A percentile compares a stretch with the other conserved stretches of the same genome.
Evolutionary conservation across 2,797 vertebrate species (phyloP).

Genomic region (Diplodus puntazzo): DNA sequence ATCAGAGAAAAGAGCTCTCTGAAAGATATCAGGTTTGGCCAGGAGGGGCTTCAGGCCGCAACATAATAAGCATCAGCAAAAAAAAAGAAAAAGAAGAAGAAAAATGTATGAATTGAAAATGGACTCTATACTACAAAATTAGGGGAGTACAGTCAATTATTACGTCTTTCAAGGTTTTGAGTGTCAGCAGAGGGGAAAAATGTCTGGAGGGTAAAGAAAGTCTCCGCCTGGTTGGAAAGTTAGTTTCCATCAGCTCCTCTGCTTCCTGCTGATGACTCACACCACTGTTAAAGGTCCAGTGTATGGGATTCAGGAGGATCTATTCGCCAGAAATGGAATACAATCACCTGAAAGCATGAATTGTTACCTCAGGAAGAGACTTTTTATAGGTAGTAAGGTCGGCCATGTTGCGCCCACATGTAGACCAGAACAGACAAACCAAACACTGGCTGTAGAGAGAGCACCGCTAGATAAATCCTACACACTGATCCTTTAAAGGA

Average conservation of each 20-base stretch:
- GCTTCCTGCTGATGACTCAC: not conserved
- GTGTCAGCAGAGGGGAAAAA: conserved; percentile 22
- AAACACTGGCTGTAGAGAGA: not conserved
- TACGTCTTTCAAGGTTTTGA: conserved; percentile 51
- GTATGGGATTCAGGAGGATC: no score
- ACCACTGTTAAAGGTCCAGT: not conserved
- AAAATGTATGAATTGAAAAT: conserved; percentile 64
- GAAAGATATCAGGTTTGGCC: conserved; percentile 82
- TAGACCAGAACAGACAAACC: no score
- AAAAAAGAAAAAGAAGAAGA: conserved; percentile 17
- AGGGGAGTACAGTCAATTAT: conserved; percentile 62
- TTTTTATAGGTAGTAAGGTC: no score
- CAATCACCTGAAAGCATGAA: no score
- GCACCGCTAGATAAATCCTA: no score
- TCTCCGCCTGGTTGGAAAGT: not conserved
- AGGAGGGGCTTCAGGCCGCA: conserved; percentile 75
- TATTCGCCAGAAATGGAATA: no score
- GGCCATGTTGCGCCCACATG: no score
- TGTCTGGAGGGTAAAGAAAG: not conserved
- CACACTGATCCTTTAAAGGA: no score
- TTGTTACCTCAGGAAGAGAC: not conserved
- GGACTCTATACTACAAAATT: conserved; percentile 57
- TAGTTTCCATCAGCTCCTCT: conserved; percentile 8
- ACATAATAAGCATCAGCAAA: conserved; percentile 66
- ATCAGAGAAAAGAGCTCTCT: conserved; percentile 77